Evolutionary conservation across 1,140 invertebrate genomes (phyloP), one percentile per base, ranked within the genome.

Genomic region (Cherax destructor): DNA sequence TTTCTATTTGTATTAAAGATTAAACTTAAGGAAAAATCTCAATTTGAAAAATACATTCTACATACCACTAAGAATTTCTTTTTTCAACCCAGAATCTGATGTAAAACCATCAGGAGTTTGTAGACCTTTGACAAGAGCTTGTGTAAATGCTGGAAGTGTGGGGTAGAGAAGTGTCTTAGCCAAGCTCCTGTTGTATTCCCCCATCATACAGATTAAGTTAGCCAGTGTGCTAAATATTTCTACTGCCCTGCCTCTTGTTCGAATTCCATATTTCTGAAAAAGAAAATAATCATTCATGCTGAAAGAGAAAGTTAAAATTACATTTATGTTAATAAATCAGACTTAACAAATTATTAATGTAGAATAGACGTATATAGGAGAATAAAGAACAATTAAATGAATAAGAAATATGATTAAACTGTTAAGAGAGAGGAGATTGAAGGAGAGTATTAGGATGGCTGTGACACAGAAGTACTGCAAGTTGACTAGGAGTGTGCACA

Each of bases 71-170:
- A 97, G 95, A 59, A 97, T 96, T 93, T 97, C 96, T 47, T 96
- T 97, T n/a, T 97, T 97, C 9, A 97, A 94, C 18, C 96, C 96
- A 93, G 95, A 96, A 93, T 97, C 96, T 79, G 95, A 96, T 0
- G 94, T 95, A 41, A 94, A 93, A 2, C 95, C 95, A 94, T 96
- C 95, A 74, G 96, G 95, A 61, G 95, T 95, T 91, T 95, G 94
- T 18, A 97, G 94, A 91, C 95, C 96, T 83, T 96, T 94, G 21
- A 97, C 95, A 88, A 97, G 96, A 86, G 96, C 96, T 93, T 96
- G 95, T 93, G 96, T 96, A 93, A 97, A 97, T 93, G 96, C 96
- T 1, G 96, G 96, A 78, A 97, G 94, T 18, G 97, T 95, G 49
- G 96, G 97, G 93, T 96, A 96, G 88, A 97, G 94, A n/a, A 96